Conservation (phyloP, 2,888 invertebrate species). For the Lochmaea crataegi region DNA sequence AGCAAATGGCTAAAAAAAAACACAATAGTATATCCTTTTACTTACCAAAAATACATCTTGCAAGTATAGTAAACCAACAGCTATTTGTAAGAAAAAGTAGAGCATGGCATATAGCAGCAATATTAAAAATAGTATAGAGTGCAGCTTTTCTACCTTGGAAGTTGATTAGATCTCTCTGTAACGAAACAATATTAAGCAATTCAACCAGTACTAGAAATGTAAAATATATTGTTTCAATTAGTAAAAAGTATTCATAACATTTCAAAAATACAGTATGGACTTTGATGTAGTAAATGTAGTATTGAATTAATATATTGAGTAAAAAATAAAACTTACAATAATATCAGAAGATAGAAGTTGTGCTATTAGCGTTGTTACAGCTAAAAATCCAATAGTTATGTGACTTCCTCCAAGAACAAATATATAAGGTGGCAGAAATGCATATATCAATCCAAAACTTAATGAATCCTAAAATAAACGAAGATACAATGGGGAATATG, state of each 20-base stretch:
- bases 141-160: constrained; percentile 44
- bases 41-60: constrained; percentile 48
- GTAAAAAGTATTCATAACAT: too few relatives aligned
- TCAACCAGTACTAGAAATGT: not conserved
- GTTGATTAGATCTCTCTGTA: constrained; percentile 44
- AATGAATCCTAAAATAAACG: constrained; percentile 46
- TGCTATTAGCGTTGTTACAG: constrained; percentile 41
- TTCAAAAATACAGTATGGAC: too few relatives aligned
- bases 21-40: not conserved
- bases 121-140: constrained; percentile 44
- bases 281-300: not conserved
- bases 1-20: not conserved
- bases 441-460: constrained; percentile 49
- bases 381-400: constrained; percentile 44
- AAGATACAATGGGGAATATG: not conserved
- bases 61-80: constrained; percentile 46
- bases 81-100: constrained; percentile 45
- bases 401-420: constrained; percentile 46
- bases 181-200: constrained; percentile 12
- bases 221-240: too few relatives aligned
- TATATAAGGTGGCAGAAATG: constrained; percentile 48
- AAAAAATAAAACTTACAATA: constrained; percentile 39
- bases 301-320: constrained; percentile 2
- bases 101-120: constrained; percentile 43
- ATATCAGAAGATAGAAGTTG: constrained; percentile 46